Conservation (phyloP, 1,140 invertebrate species). For the Onthophagus taurus region DNA sequence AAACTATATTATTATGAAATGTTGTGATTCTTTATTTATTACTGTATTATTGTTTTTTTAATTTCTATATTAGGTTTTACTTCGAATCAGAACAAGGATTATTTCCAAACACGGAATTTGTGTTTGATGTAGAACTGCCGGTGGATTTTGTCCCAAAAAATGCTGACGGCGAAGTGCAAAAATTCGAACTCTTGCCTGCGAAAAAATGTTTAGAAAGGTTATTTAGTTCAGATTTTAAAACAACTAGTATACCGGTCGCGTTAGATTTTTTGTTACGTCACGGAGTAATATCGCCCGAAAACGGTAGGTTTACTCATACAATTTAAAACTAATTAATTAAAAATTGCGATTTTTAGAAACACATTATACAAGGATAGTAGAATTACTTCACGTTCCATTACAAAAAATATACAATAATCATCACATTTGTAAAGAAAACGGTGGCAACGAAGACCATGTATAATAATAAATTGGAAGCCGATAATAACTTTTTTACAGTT, state of each 20-base stretch:
- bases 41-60: constrained; percentile 7
- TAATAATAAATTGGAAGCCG: too few relatives aligned
- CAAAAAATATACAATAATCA: constrained; percentile 56
- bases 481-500: constrained; percentile 1
- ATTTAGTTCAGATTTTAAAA: constrained; percentile 79
- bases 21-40: neutral
- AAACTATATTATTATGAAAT: too few relatives aligned
- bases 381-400: constrained; percentile 76
- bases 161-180: constrained; percentile 86
- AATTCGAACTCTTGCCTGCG: constrained; percentile 75
- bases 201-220: constrained; percentile 70
- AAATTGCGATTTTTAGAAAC: constrained; percentile 53
- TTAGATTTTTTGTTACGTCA: constrained; percentile 88
- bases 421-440: constrained; percentile 15
- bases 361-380: constrained; percentile 72
- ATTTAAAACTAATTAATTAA: constrained; percentile 6
- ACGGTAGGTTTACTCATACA: constrained; percentile 50
- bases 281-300: constrained; percentile 78
- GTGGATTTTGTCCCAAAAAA: constrained; percentile 80
- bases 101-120: constrained; percentile 89
- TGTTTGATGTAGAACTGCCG: constrained; percentile 89
- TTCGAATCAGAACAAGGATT: constrained; percentile 86
- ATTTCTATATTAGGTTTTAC: constrained; percentile 56
- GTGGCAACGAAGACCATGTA: constrained; percentile 6
- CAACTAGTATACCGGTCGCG: constrained; percentile 81